Base-by-base conservation (phyloP, 2,888 invertebrate species). In the Palloptera scutellata region DNA sequence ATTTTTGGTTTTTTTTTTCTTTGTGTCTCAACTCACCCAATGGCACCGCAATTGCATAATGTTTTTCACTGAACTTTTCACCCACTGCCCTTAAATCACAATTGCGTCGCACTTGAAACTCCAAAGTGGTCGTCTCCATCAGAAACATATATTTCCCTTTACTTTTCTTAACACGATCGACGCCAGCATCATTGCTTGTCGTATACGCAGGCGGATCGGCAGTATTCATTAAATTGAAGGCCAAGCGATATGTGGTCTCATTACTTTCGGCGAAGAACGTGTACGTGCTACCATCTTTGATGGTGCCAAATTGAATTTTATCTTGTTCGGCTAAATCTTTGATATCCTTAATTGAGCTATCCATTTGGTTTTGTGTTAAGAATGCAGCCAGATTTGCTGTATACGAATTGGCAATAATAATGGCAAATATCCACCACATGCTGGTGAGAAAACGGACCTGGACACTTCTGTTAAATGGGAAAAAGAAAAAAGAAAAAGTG, bases 331-430 rank as follows among this genome's bases (percentile, higher is more conserved):
- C 94, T 65, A 98, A 88, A 84, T 96, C 97, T 79, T 97, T 96
- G 0, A 94, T 95, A 77, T 91, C 91, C 79, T 92, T 91, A 69
- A 98, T 96, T 1, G 94, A 92, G 51, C 92, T 91, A 65, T 93
- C 94, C 93, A 96, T 93, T 70, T 95, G 89, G 66, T 94, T 93
- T 75, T 92, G 93, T 2, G 97, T 97, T 9, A 97, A 87, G 80
- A 96, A 97, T 51, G 97, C 97, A 41, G 97, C 96, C 77, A 97
- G 87, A 84, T 97, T 97, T 43, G 97, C 97, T 0, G 97, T 97
- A 83, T 97, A 97, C 3, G 92, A 93, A 51, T 93, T 91, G 74
- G 92, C 90, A 87, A 94, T 91, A 78, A 93, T 93, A 48, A 93
- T 86, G 0, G 92, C 91, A 83, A 93, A 93, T 80, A 93, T 92